A percentile compares a stretch with the other conserved stretches of the same genome.
Evolutionary conservation across 1,140 invertebrate genomes (phyloP).

Genomic region (Eueides isabella): DNA sequence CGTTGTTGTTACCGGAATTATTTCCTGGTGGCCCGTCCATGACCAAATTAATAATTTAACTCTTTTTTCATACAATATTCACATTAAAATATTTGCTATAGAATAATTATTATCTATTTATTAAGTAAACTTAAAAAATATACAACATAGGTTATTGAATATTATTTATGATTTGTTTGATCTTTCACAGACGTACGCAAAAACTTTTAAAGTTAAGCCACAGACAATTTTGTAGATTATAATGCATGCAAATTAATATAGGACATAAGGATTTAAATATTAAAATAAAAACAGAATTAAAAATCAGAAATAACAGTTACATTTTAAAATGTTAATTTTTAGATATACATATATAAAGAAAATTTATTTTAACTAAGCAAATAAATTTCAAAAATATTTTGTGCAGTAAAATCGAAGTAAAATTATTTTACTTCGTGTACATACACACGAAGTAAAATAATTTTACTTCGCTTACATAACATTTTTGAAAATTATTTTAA

Average conservation of each 20-base stretch:
- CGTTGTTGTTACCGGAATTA: slow-evolving; percentile 53
- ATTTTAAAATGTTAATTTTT: no score
- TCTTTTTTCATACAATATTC: background rate
- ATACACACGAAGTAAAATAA: no score
- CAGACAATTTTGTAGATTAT: background rate
- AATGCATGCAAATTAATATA: background rate
- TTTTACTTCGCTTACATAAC: no score
- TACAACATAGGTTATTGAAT: background rate
- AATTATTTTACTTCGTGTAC: no score
- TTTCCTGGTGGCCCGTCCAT: slow-evolving; percentile 73
- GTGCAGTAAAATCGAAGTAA: no score
- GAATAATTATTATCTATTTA: background rate
- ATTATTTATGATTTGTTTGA: slow-evolving; percentile 8
- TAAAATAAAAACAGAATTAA: no score
- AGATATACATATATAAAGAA: no score
- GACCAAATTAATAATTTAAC: background rate
- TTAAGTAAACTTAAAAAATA: background rate
- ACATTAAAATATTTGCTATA: background rate
- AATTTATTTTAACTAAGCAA: no score
- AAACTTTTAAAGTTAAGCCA: background rate
- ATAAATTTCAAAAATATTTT: no score
- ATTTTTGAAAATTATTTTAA: no score
- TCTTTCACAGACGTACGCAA: slow-evolving; percentile 5
- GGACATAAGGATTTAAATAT: no score
- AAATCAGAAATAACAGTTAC: no score